Evolutionary conservation across 2,113 vertebrate species (phyloP), one percentile per base, ranked within the genome.

Genomic region (Arenaria interpres): DNA sequence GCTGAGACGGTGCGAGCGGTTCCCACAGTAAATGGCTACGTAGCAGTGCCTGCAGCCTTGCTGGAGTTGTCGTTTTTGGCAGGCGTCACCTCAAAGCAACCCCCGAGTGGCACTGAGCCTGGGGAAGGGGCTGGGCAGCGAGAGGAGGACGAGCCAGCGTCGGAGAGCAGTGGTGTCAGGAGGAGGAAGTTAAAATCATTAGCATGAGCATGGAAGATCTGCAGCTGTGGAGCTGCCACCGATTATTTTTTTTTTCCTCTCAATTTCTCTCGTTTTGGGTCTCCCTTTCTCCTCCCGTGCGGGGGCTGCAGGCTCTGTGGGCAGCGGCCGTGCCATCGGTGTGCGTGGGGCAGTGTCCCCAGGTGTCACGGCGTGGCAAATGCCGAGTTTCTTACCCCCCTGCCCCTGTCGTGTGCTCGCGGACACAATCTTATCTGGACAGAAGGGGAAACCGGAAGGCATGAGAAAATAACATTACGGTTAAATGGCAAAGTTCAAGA

Each of bases 11-110:
- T 6, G 43, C 6, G 1, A 56, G 72, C 2, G 12, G 76, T 6
- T 66, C 3, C 23, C 14, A 0, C 13, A 19, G n/a, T 13, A 20
- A 56, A 4, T 0, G 12, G 41, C 78, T 46, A 4, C 45, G 3
- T 3, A 5, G 53, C 63, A 2, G 5, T 20, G 64, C 85, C 77
- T 37, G 2, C 11, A 46, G 53, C 67, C 43, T 51, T 12, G 17
- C 20, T 16, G 4, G 11, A 8, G 18, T 5, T 3, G 45, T 82
- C 22, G 0, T 21, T 74, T 60, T 39, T 68, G 85, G 76, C 73
- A 63, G 73, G 53, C 60, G n/a, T 15, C 4, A 1, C 62, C 50
- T 39, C 68, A 23, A 14, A 12, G 2, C 12, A 4, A 67, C 2
- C 8, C 3, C 50, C 41, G 1, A 6, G n/a, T 80, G 84, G 63